phyloP scores from a whole-genome alignment of 2,113 vertebrate species.

The Periophthalmus modestus region DNA sequence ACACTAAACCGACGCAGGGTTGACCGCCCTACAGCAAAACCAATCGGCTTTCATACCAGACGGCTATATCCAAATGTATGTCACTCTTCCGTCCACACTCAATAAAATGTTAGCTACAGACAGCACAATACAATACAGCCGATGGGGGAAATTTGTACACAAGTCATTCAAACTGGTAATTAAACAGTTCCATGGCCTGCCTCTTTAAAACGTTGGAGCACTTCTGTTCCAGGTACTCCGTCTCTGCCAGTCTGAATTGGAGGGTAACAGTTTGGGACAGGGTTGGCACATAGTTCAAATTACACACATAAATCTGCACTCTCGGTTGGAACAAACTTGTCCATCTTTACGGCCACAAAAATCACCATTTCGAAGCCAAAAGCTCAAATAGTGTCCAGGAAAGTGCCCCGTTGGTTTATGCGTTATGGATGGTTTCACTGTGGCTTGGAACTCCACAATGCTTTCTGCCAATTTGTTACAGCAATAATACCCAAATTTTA shows the following conservation, averaged over 20 bases:
- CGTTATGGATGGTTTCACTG: slow-evolving; percentile 53
- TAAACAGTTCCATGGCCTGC: background rate
- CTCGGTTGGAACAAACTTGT: slow-evolving; percentile 33
- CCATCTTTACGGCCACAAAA: slow-evolving; percentile 55
- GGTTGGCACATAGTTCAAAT: slow-evolving; percentile 33
- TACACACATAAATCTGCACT: slow-evolving; percentile 36
- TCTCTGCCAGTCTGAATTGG: slow-evolving; percentile 5
- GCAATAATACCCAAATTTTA: slow-evolving; percentile 34
- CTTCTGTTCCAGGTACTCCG: slow-evolving; percentile 11
- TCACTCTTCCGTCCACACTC: background rate
- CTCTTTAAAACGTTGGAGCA: slow-evolving; percentile 2
- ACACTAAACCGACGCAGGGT: background rate
- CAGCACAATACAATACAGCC: background rate
- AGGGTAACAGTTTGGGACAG: slow-evolving; percentile 20
- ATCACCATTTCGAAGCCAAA: slow-evolving; percentile 61
- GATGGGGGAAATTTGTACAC: background rate
- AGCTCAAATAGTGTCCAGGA: slow-evolving; percentile 36
- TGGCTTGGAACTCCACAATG: slow-evolving; percentile 27
- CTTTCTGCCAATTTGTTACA: slow-evolving; percentile 34
- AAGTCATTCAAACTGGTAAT: slow-evolving; percentile 2
- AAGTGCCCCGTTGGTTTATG: slow-evolving; percentile 54
- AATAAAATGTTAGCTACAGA: background rate
- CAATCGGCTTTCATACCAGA: background rate
- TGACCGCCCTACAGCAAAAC: background rate
- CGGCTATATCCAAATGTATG: background rate